Conservation (phyloP, 2,888 invertebrate species). For the Brachycybe producta region DNA sequence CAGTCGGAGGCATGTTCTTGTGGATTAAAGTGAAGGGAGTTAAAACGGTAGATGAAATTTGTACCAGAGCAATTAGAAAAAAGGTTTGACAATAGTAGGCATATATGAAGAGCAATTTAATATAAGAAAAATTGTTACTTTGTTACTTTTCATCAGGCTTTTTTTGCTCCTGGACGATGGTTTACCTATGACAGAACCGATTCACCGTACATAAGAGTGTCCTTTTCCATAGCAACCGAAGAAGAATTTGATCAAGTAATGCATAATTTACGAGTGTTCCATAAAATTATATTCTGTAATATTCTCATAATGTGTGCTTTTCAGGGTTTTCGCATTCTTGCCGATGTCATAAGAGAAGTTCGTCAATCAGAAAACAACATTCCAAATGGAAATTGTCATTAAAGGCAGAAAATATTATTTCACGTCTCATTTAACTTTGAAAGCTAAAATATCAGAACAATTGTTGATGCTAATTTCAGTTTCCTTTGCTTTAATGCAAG, state of each 20-base stretch:
- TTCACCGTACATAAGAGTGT: conserved; percentile 10
- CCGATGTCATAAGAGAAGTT: background rate
- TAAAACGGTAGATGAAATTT: background rate
- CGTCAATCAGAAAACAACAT: background rate
- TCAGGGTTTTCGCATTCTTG: conserved; percentile 9
- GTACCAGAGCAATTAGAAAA: background rate
- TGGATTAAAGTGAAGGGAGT: conserved; percentile 10
- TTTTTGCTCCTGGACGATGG: conserved; percentile 2
- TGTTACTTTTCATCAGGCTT: background rate
- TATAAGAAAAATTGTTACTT: background rate
- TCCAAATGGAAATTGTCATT: background rate
- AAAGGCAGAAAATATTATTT: background rate
- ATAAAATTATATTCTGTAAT: background rate
- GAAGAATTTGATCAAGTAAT: conserved; percentile 8
- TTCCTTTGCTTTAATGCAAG: too few species aligned
- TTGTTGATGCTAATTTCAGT: too few species aligned
- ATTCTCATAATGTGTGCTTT: too few species aligned
- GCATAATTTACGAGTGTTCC: background rate
- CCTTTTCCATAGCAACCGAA: conserved; percentile 9
- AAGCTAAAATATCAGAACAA: too few species aligned
- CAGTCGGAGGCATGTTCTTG: conserved; percentile 14
- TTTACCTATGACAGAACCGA: conserved; percentile 1
- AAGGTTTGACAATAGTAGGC: background rate
- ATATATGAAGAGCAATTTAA: background rate
- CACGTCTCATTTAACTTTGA: too few species aligned